Evolutionary conservation across 2,113 vertebrate species (phyloP).

Genomic region (Leuciscus idus): DNA sequence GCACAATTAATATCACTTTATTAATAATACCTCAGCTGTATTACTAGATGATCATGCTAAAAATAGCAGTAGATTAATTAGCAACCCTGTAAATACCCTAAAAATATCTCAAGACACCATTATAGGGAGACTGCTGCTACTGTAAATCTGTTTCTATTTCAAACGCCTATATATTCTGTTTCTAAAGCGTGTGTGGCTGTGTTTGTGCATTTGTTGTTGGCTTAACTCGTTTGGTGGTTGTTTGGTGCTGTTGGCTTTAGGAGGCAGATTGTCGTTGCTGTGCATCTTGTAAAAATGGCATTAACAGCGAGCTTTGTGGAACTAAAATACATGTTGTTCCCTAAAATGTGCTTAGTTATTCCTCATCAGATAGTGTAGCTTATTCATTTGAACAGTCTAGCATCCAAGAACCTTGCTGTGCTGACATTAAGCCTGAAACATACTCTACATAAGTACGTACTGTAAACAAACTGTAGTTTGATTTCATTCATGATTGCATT

Average conservation of each 20-base stretch:
- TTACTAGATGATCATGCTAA: conserved; percentile 7
- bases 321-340: conserved; percentile 27
- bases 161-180: not conserved
- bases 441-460: conserved; percentile 4
- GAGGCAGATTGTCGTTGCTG: conserved; percentile 33
- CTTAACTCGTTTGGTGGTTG: not conserved
- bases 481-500: not conserved
- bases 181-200: conserved; percentile 4
- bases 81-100: conserved; percentile 21
- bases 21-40: conserved; percentile 5
- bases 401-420: conserved; percentile 8
- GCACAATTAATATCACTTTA: conserved; percentile 21
- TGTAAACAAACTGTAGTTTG: conserved; percentile 7
- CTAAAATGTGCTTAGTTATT: conserved; percentile 10
- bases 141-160: conserved; percentile 2
- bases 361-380: not conserved
- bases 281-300: conserved; percentile 25
- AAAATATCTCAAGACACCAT: not conserved
- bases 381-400: conserved; percentile 17
- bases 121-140: conserved; percentile 23
- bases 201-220: conserved; percentile 21
- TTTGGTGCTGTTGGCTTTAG: conserved; percentile 18
- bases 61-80: conserved; percentile 16
- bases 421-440: conserved; percentile 14
- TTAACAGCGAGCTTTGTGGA: not conserved